Conservation (phyloP, 1,140 invertebrate species). For the Heliconius himera region DNA sequence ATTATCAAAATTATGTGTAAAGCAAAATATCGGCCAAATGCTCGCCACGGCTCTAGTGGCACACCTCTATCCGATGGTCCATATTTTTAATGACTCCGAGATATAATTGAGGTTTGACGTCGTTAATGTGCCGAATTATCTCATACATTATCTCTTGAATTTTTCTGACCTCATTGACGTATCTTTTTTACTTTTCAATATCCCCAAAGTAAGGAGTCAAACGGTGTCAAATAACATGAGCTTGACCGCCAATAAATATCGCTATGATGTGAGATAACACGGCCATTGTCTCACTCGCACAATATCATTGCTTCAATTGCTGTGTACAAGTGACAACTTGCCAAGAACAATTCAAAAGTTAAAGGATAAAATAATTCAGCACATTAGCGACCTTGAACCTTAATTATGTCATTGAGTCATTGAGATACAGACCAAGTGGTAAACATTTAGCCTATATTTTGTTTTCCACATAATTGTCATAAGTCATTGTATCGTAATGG, state of each 20-base stretch:
- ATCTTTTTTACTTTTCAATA: neutral
- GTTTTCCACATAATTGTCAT: too few relatives aligned
- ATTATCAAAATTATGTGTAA: neutral
- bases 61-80: too few relatives aligned
- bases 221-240: neutral
- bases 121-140: conserved; percentile 26
- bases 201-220: conserved; percentile 12
- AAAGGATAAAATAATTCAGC: too few relatives aligned
- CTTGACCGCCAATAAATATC: neutral
- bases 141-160: conserved; percentile 33
- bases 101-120: conserved; percentile 6
- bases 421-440: too few relatives aligned
- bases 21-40: neutral
- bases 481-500: too few relatives aligned
- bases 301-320: too few relatives aligned
- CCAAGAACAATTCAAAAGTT: too few relatives aligned
- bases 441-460: too few relatives aligned
- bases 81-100: conserved; percentile 26
- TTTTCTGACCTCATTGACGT: conserved; percentile 19
- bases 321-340: too few relatives aligned
- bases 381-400: too few relatives aligned
- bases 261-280: neutral
- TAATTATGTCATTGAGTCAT: too few relatives aligned
- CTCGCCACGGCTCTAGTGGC: too few relatives aligned
- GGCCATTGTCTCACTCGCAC: neutral